These are phyloP conservation scores for Drosophila arawakana DNA, from an alignment of 1,140 invertebrate species.

Conservation along the genomic window DNA sequence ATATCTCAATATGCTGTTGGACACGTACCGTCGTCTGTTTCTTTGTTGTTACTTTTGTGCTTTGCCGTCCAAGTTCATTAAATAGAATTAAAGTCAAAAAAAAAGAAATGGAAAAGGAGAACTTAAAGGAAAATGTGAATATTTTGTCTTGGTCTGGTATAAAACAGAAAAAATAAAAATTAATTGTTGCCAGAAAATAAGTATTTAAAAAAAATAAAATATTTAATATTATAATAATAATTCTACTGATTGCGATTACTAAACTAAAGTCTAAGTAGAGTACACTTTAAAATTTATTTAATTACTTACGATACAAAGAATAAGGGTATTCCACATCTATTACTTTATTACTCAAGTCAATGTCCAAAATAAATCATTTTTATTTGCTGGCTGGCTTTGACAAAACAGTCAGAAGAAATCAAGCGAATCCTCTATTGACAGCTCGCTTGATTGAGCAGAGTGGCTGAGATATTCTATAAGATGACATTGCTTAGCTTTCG, in stretches of 20 bases:
- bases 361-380: constrained; percentile 18
- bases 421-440: constrained; percentile 43
- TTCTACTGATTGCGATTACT: neutral
- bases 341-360: neutral
- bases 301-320: too few species aligned
- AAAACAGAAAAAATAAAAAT: neutral
- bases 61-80: constrained; percentile 53
- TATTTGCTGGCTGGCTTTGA: constrained; percentile 32
- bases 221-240: neutral
- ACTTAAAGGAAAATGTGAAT: constrained; percentile 5
- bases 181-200: too few species aligned
- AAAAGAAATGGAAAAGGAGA: constrained; percentile 7
- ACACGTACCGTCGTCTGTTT: constrained; percentile 17
- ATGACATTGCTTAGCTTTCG: constrained; percentile 8
- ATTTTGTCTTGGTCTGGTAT: neutral
- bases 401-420: constrained; percentile 44
- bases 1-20: constrained; percentile 53
- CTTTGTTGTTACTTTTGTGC: constrained; percentile 10
- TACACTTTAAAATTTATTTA: neutral
- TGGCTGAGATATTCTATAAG: constrained; percentile 16
- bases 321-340: neutral
- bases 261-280: neutral
- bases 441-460: constrained; percentile 44
- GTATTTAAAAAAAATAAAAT: too few species aligned
- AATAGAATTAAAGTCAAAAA: constrained; percentile 26